phyloP scores from a whole-genome alignment of 2,888 invertebrate species.

The Hoplodrina blanda region DNA sequence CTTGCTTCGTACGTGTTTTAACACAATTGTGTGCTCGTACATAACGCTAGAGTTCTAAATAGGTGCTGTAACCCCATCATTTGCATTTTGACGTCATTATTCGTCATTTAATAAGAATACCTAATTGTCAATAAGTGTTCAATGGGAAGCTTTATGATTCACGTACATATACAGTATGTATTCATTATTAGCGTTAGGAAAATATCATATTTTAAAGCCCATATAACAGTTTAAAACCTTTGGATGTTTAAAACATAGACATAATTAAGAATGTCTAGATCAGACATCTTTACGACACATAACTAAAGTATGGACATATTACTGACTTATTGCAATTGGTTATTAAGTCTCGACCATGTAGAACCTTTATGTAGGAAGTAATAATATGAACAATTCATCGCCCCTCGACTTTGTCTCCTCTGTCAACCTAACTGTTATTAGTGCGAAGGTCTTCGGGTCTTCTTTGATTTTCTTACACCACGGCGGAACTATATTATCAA shows the following conservation, averaged over 20 bases:
- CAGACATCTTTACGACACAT: conserved; percentile 5
- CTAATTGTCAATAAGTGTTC: conserved; percentile 24
- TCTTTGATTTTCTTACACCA: conserved; percentile 42
- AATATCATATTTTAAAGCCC: not conserved
- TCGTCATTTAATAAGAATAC: conserved; percentile 42
- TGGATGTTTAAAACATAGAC: not conserved
- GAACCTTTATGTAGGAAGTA: conserved; percentile 11
- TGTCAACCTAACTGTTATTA: conserved; percentile 15
- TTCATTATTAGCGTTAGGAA: conserved; percentile 3
- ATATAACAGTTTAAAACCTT: not conserved
- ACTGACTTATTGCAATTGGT: not conserved
- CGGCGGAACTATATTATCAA: conserved; percentile 65
- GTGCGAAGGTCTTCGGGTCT: conserved; percentile 40
- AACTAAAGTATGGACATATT: not conserved
- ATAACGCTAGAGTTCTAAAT: conserved; percentile 60
- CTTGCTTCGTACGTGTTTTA: conserved; percentile 56
- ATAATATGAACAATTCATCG: conserved; percentile 19
- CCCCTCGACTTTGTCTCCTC: conserved; percentile 2
- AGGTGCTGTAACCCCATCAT: conserved; percentile 58
- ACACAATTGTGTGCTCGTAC: conserved; percentile 53
- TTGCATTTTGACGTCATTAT: conserved; percentile 60
- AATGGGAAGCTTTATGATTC: conserved; percentile 43
- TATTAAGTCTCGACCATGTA: not conserved
- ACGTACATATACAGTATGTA: conserved; percentile 14
- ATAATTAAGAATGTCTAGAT: not conserved